Evolutionary conservation across 2,797 vertebrate species (phyloP).

Genomic region (Pseudotriccus pelzelni): DNA sequence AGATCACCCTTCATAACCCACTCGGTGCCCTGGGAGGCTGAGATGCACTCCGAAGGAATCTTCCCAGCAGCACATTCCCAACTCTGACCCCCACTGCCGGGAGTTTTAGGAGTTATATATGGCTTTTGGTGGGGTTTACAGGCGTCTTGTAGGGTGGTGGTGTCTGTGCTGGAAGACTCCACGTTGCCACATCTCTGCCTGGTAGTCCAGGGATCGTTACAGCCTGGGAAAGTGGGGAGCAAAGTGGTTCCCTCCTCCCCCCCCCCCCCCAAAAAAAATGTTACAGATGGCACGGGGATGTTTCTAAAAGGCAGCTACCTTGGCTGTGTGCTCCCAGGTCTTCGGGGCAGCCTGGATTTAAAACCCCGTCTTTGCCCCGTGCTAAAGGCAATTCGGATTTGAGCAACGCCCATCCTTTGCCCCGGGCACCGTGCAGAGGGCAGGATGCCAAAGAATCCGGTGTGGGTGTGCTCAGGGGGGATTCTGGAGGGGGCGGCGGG

Average conservation of each 20-base stretch:
- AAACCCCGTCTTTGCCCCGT: neutral
- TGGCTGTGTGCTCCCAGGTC: rapidly evolving
- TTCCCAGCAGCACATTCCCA: neutral
- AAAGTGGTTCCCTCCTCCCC: neutral
- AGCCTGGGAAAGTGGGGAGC: neutral
- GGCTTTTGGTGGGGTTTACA: neutral
- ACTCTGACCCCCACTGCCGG: rapidly evolving
- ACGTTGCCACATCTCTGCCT: rapidly evolving
- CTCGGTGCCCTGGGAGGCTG: neutral
- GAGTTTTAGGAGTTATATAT: rapidly evolving
- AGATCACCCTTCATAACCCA: conserved; percentile 1
- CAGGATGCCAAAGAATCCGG: rapidly evolving
- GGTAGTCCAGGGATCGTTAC: neutral
- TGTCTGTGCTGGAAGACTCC: neutral
- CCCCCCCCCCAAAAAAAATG: no score
- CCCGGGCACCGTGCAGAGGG: rapidly evolving
- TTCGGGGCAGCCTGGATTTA: neutral
- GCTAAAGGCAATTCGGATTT: rapidly evolving
- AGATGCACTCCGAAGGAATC: neutral
- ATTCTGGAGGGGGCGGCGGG: rapidly evolving
- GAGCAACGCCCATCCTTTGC: rapidly evolving
- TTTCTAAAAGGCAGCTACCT: neutral
- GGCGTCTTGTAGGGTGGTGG: rapidly evolving
- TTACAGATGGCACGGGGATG: rapidly evolving
- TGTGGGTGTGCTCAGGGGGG: rapidly evolving